Conservation (phyloP, 2,888 invertebrate genomes). For the Drosophila tanythrix region DNA sequence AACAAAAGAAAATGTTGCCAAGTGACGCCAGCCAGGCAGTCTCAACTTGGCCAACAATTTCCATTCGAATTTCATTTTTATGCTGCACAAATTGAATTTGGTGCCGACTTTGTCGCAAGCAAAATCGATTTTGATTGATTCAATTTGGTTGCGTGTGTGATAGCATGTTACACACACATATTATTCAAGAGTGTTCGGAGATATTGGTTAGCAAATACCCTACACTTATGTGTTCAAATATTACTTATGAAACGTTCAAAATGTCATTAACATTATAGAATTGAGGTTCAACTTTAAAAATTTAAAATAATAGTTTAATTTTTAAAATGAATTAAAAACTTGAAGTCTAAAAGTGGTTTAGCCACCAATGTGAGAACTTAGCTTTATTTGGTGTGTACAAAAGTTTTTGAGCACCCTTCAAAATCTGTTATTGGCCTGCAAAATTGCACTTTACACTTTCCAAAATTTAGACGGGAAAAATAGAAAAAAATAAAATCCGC, state of each 20-base stretch:
- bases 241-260: neutral
- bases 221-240: neutral
- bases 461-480: slow-evolving; percentile 27
- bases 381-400: neutral
- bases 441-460: slow-evolving; percentile 26
- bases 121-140: slow-evolving; percentile 83
- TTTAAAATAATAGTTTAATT: neutral
- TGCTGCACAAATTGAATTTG: slow-evolving; percentile 76
- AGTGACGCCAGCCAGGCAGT: slow-evolving; percentile 50
- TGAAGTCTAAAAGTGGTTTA: neutral
- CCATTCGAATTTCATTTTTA: slow-evolving; percentile 39
- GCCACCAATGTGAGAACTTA: neutral
- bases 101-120: slow-evolving; percentile 56
- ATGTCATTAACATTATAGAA: neutral
- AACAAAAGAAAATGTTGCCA: slow-evolving; percentile 16
- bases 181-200: neutral
- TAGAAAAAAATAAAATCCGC: slow-evolving; percentile 24
- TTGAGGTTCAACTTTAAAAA: neutral
- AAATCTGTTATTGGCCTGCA: slow-evolving; percentile 11
- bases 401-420: slow-evolving; percentile 3
- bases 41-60: slow-evolving; percentile 21
- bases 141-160: slow-evolving; percentile 78
- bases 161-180: slow-evolving; percentile 53
- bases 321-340: neutral
- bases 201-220: neutral